A percentile compares a stretch with the other conserved stretches of the same genome.
Conservation (phyloP, 2,113 vertebrate species). For the Climacteris rufus region DNA sequence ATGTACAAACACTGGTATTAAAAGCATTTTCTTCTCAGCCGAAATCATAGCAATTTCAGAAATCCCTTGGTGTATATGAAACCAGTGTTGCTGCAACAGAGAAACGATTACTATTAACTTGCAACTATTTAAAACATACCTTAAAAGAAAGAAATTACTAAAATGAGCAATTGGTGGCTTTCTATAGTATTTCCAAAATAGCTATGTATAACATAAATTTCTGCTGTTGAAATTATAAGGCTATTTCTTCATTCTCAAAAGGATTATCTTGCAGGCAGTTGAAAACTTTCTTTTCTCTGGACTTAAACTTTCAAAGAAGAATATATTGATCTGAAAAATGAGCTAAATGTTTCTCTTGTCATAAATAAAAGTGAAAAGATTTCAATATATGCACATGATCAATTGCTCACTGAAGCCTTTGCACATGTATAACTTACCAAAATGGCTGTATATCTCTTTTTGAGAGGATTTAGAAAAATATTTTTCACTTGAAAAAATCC, state of each 20-base stretch:
- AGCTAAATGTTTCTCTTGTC: neutral
- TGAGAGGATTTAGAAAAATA: neutral
- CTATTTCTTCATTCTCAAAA: neutral
- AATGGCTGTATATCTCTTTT: neutral
- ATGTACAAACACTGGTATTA: neutral
- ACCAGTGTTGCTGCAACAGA: neutral
- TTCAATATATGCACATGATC: neutral
- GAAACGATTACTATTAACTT: neutral
- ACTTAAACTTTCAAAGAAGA: neutral
- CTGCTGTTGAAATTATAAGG: neutral
- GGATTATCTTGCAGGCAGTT: neutral
- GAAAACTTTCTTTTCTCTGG: neutral
- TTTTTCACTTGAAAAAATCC: neutral
- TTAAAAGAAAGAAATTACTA: neutral
- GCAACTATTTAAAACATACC: neutral
- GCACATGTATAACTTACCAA: neutral
- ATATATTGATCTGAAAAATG: neutral
- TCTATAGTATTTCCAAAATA: neutral
- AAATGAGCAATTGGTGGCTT: neutral
- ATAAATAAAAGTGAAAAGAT: neutral
- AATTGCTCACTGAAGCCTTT: neutral
- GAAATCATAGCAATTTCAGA: neutral
- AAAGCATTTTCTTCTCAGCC: neutral
- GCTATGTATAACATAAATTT: neutral
- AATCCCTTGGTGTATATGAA: neutral